A percentile compares a stretch with the other conserved stretches of the same genome.
These are phyloP conservation scores for Drosophila pruinosa DNA, from an alignment of 1,140 invertebrate genomes.

Conservation along the genomic window DNA sequence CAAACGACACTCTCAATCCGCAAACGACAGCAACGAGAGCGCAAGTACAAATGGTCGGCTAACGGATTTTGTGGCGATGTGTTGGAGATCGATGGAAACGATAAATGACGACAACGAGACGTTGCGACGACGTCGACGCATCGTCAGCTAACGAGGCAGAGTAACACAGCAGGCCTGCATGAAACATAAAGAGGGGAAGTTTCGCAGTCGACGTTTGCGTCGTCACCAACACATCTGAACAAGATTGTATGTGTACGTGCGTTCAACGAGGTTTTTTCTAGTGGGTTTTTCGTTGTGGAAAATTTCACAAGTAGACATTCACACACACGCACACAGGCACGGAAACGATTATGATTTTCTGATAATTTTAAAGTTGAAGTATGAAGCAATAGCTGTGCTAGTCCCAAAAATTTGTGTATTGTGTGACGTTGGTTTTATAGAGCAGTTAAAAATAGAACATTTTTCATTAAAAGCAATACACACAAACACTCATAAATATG, in stretches of 20 bases:
- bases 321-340: conserved; percentile 21
- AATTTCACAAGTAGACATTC: conserved; percentile 70
- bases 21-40: conserved; percentile 45
- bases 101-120: conserved; percentile 73
- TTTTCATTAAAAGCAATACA: conserved; percentile 61
- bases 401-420: conserved; percentile 20
- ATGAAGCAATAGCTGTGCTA: conserved; percentile 55
- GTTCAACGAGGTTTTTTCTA: conserved; percentile 43
- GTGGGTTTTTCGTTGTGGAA: conserved; percentile 69
- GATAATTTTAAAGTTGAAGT: conserved; percentile 79
- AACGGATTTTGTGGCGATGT: conserved; percentile 67
- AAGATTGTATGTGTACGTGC: conserved; percentile 28
- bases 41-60: conserved; percentile 46
- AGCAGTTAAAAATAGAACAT: conserved; percentile 75
- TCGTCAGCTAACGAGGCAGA: conserved; percentile 30
- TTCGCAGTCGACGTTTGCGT: conserved; percentile 41
- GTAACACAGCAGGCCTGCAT: conserved; percentile 47
- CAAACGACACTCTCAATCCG: conserved; percentile 5
- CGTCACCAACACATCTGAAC: conserved; percentile 33
- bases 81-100: conserved; percentile 78
- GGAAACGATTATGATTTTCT: conserved; percentile 50
- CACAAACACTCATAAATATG: conserved; percentile 28
- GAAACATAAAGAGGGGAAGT: conserved; percentile 76
- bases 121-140: conserved; percentile 56
- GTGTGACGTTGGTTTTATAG: conserved; percentile 44